Evolutionary conservation across 2,113 vertebrate species (phyloP).

Genomic region (Hydrochoerus hydrochaeris): DNA sequence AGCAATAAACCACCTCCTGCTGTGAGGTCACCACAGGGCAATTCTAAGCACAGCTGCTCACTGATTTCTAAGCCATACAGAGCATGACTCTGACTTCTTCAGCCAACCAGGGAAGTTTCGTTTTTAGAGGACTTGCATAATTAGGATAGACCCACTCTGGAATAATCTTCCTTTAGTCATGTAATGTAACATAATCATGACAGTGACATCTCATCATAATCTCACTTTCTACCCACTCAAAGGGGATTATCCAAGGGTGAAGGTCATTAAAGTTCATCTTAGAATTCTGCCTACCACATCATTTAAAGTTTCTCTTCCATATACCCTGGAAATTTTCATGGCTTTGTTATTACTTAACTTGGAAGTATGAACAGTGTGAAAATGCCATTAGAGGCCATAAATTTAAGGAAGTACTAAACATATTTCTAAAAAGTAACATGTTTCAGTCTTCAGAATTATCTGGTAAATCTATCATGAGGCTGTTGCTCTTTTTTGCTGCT

Average conservation of each 20-base stretch:
- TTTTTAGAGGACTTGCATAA: not conserved
- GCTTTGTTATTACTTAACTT: not conserved
- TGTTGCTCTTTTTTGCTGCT: not conserved
- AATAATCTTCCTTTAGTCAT: not conserved
- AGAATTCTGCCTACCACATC: not conserved
- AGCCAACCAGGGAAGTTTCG: not conserved
- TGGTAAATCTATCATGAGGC: not conserved
- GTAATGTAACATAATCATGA: not conserved
- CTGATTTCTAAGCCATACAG: not conserved
- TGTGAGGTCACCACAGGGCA: accelerated
- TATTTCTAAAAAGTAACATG: not conserved
- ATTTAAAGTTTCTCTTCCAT: not conserved
- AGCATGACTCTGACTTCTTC: not conserved
- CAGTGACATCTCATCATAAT: not conserved
- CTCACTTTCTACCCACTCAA: not conserved
- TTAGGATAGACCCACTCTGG: not conserved
- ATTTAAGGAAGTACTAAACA: not conserved
- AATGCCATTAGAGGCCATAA: not conserved
- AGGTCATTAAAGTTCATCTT: no score
- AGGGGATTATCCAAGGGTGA: not conserved
- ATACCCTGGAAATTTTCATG: not conserved
- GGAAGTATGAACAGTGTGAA: not conserved
- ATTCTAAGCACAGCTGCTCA: not conserved
- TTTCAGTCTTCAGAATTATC: not conserved
- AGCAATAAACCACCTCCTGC: not conserved